A percentile compares a stretch with the other conserved stretches of the same genome.
Conservation (phyloP, 1,140 invertebrate genomes). For the Drosophila nigrodunni region DNA sequence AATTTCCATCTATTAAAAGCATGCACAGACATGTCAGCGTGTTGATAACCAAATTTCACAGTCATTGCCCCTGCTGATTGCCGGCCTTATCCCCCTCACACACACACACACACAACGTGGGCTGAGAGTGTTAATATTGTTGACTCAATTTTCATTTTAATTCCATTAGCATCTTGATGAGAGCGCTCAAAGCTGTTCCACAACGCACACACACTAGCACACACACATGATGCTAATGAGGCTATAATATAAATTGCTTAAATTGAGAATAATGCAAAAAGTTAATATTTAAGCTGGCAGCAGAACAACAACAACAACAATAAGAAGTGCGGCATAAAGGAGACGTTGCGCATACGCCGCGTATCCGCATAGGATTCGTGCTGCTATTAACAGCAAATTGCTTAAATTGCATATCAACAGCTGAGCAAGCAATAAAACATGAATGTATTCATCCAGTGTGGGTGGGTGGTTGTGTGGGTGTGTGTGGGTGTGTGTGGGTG, state of each 20-base stretch:
- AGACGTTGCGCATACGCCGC: constrained; percentile 39
- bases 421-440: constrained; percentile 44
- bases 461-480: no score
- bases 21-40: constrained; percentile 13
- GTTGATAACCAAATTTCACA: constrained; percentile 43
- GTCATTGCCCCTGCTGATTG: constrained; percentile 17
- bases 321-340: constrained; percentile 16
- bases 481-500: no score
- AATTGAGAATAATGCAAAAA: constrained; percentile 77
- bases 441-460: constrained; percentile 18
- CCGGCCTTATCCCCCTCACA: not conserved
- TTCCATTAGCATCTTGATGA: constrained; percentile 78
- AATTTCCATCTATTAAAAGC: constrained; percentile 11
- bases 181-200: constrained; percentile 62
- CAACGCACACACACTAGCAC: constrained; percentile 25
- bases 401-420: constrained; percentile 53
- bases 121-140: constrained; percentile 61
- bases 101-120: not conserved
- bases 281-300: constrained; percentile 52
- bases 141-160: constrained; percentile 79
- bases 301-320: constrained; percentile 15
- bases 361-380: constrained; percentile 37
- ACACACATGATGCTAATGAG: constrained; percentile 70
- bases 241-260: constrained; percentile 78
- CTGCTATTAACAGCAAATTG: constrained; percentile 40